phyloP scores from a whole-genome alignment of 1,140 invertebrate genomes.

The Rhyzopertha dominica region DNA sequence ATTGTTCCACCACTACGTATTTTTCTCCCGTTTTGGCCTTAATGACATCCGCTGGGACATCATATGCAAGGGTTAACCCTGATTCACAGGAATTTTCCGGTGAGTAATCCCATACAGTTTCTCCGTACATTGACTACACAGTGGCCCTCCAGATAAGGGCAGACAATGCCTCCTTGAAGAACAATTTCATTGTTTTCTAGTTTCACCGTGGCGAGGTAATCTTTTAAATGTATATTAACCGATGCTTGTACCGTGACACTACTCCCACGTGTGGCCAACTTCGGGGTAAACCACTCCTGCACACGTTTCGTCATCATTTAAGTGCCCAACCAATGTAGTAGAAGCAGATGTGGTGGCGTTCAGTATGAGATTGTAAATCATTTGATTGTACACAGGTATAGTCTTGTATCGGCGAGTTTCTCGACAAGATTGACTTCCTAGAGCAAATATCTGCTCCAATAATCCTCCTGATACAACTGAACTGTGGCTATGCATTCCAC shows the following conservation, averaged over 20 bases:
- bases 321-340: constrained; percentile 1
- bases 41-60: constrained; percentile 8
- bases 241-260: constrained; percentile 10
- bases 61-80: neutral
- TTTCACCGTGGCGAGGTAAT: constrained; percentile 11
- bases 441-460: constrained; percentile 1
- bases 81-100: neutral
- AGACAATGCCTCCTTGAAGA: constrained; percentile 9
- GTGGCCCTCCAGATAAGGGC: constrained; percentile 10
- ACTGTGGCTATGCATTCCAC: constrained; percentile 19
- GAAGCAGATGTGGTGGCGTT: constrained; percentile 1
- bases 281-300: neutral
- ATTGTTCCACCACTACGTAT: constrained; percentile 16
- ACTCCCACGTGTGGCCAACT: constrained; percentile 9
- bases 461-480: constrained; percentile 4
- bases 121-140: constrained; percentile 9
- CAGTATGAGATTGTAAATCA: neutral
- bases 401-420: constrained; percentile 8
- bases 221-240: constrained; percentile 5
- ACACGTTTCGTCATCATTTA: constrained; percentile 2
- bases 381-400: constrained; percentile 6
- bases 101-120: constrained; percentile 8
- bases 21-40: constrained; percentile 7
- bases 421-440: constrained; percentile 3
- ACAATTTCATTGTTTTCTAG: constrained; percentile 9